These are phyloP conservation scores for Corythucha ciliata DNA, from an alignment of 2,888 invertebrate genomes.

Conservation along the genomic window DNA sequence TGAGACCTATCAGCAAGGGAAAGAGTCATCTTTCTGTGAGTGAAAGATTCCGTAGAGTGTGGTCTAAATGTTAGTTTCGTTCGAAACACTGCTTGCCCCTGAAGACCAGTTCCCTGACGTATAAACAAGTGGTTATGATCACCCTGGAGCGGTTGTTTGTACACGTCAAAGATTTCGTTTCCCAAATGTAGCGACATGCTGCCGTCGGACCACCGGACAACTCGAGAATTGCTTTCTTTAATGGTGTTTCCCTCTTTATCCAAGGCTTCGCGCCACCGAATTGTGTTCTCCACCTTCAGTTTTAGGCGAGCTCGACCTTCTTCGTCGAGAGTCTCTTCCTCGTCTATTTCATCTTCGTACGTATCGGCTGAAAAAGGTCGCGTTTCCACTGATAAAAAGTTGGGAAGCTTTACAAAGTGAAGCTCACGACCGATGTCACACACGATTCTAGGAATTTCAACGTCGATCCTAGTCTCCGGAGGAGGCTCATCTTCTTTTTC, in stretches of 20 bases:
- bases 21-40: slow-evolving; percentile 97
- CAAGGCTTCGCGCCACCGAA: slow-evolving; percentile 82
- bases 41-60: slow-evolving; percentile 97
- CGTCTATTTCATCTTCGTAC: slow-evolving; percentile 98
- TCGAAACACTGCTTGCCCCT: slow-evolving; percentile 94
- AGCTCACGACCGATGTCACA: slow-evolving; percentile 86
- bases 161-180: slow-evolving; percentile 95
- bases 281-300: slow-evolving; percentile 93
- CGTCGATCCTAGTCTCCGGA: slow-evolving; percentile 91
- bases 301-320: slow-evolving; percentile 89
- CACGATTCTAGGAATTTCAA: slow-evolving; percentile 90
- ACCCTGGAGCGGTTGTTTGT: slow-evolving; percentile 81
- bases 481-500: slow-evolving; percentile 69
- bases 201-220: slow-evolving; percentile 97
- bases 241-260: slow-evolving; percentile 70
- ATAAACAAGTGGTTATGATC: slow-evolving; percentile 97
- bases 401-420: slow-evolving; percentile 94
- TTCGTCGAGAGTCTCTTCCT: slow-evolving; percentile 94
- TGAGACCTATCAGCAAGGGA: slow-evolving; percentile 91
- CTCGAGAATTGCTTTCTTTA: slow-evolving; percentile 88
- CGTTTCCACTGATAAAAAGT: slow-evolving; percentile 96
- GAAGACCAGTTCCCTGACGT: slow-evolving; percentile 93
- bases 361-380: slow-evolving; percentile 89
- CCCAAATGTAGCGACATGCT: slow-evolving; percentile 95
- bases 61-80: slow-evolving; percentile 96